These are phyloP conservation scores for Toxonevra muliebris DNA, from an alignment of 2,888 invertebrate species.

Conservation along the genomic window DNA sequence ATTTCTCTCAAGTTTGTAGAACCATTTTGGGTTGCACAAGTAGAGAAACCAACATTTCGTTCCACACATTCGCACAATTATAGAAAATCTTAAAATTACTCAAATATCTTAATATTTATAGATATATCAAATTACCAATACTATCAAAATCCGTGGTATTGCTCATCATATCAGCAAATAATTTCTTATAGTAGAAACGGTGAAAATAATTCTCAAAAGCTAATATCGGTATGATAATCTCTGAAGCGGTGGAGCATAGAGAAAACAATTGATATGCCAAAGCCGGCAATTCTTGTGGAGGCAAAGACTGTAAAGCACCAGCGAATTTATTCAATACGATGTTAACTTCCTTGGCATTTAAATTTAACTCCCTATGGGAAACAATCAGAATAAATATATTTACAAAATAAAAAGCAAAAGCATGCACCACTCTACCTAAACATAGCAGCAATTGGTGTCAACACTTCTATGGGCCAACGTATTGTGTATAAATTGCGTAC, in stretches of 20 bases:
- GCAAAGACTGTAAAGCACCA: constrained; percentile 66
- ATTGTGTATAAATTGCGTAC: constrained; percentile 68
- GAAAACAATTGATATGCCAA: constrained; percentile 71
- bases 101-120: no score
- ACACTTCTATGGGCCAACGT: constrained; percentile 68
- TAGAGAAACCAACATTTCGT: no score
- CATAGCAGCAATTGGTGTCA: constrained; percentile 71
- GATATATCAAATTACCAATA: constrained; percentile 51
- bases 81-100: no score
- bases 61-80: no score
- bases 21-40: no score
- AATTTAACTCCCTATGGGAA: constrained; percentile 66
- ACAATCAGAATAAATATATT: not conserved
- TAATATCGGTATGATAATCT: constrained; percentile 65
- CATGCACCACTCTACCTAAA: constrained; percentile 67
- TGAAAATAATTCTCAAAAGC: constrained; percentile 68
- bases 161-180: constrained; percentile 59
- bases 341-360: constrained; percentile 68
- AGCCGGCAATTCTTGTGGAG: constrained; percentile 71
- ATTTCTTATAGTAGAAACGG: constrained; percentile 62
- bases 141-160: constrained; percentile 62
- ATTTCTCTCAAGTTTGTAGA: no score
- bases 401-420: no score
- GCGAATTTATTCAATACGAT: constrained; percentile 69
- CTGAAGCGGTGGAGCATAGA: constrained; percentile 65